Percentiles rank a stretch among this genome's conserved stretches.
Conservation (phyloP, 53 echinoderm and acorn worm genomes). For the Apostichopus leukothele region DNA sequence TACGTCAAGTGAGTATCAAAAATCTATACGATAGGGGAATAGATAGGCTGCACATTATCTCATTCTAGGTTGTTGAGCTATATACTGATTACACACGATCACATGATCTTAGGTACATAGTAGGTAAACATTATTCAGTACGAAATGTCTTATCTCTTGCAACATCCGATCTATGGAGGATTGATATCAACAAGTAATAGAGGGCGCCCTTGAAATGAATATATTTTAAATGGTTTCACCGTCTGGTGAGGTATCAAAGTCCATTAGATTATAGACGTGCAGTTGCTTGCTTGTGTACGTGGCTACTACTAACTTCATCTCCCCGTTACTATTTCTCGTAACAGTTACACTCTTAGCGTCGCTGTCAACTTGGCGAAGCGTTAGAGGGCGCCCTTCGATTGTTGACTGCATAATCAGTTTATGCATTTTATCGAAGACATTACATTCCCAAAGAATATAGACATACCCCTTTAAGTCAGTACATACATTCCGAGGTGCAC, state of each 20-base stretch:
- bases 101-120: too few relatives aligned
- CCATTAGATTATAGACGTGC: conserved; percentile 8
- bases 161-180: too few relatives aligned
- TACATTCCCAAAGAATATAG: conserved; percentile 38
- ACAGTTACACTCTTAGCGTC: conserved; percentile 17
- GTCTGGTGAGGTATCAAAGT: background rate
- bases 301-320: conserved; percentile 28
- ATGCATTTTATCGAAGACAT: conserved; percentile 6
- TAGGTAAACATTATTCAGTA: too few relatives aligned
- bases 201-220: too few relatives aligned
- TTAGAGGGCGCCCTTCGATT: conserved; percentile 17
- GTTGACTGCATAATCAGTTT: conserved; percentile 36
- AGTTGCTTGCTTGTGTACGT: conserved; percentile 21
- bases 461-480: conserved; percentile 11
- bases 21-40: too few relatives aligned
- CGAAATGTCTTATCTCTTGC: too few relatives aligned
- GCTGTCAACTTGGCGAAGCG: conserved; percentile 26
- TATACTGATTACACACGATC: too few relatives aligned
- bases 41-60: too few relatives aligned
- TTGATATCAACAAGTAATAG: too few relatives aligned
- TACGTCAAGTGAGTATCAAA: too few relatives aligned
- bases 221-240: background rate
- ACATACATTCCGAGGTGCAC: conserved; percentile 43
- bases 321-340: background rate
- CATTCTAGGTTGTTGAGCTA: too few relatives aligned